Evolutionary conservation across 2,888 invertebrate genomes (phyloP), one percentile per base, ranked within the genome.

Genomic region (Cristatella mucedo): DNA sequence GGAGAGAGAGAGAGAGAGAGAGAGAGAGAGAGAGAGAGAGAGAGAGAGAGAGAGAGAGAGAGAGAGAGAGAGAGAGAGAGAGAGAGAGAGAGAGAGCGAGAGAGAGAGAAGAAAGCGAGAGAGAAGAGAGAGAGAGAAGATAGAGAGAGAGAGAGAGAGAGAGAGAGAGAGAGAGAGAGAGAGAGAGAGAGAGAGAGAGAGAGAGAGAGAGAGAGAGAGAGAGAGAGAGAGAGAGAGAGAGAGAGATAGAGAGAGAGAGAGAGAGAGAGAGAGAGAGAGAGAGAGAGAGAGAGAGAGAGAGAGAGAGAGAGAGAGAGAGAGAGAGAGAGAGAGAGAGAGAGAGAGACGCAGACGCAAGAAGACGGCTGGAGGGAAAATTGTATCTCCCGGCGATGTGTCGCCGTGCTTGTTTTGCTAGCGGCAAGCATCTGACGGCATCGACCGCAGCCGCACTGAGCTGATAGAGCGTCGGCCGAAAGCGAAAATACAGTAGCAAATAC

Each of bases 151-250:
- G n/a, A n/a, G n/a, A n/a, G n/a, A n/a, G 26, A 19, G n/a, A 20
- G 22, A 38, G 26, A 40, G 6, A 6, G 18, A 29, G 43, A 46
- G 32, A 47, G 46, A 40, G 37, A 44, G 15, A 33, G 21, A 31
- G 31, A 37, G 1, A 39, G 18, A 30, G 22, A 40, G 33, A 11
- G 20, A 21, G n/a, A 21, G 4, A 2, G 21, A 26, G 1, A 33
- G 16, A 32, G 22, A 29, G 20, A 43, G 33, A 38, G 29, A 40
- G 37, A 43, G 24, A 40, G 33, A 42, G 38, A 41, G 29, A 33
- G 38, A 36, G 15, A 41, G 37, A 44, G 39, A 44, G 37, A 41
- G 30, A 32, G 33, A 44, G 31, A 41, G n/a, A n/a, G n/a, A n/a
- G n/a, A n/a, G n/a, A n/a, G n/a, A n/a, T n/a, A n/a, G n/a, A n/a